A percentile compares a stretch with the other conserved stretches of the same genome.
These are phyloP conservation scores for Dicentrarchus labrax DNA, from an alignment of 2,113 vertebrate species.

Conservation along the genomic window DNA sequence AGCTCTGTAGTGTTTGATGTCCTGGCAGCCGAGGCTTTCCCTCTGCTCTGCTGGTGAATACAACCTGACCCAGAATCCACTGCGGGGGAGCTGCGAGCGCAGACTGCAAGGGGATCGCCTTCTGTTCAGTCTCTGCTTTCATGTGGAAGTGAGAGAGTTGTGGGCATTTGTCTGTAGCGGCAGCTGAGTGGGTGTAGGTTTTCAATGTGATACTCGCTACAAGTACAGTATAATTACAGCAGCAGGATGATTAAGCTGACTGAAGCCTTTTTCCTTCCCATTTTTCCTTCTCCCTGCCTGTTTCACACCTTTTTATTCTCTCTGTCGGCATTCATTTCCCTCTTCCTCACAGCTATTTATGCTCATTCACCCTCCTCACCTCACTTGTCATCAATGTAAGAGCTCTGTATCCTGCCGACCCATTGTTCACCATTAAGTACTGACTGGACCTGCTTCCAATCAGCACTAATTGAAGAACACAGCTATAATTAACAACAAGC, in stretches of 20 bases:
- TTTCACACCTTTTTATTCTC: background rate
- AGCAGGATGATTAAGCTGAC: conserved; percentile 13
- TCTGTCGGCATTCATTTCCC: background rate
- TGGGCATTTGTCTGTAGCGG: conserved; percentile 52
- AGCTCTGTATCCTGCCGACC: conserved; percentile 16
- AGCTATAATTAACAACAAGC: conserved; percentile 51
- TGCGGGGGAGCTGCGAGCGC: conserved; percentile 60
- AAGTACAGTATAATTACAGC: conserved; percentile 42
- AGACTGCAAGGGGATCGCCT: conserved; percentile 63
- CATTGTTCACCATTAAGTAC: conserved; percentile 39
- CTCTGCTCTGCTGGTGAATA: conserved; percentile 45
- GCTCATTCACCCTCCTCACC: background rate
- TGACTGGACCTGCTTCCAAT: conserved; percentile 44
- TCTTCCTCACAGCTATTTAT: conserved; percentile 9
- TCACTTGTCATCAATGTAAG: background rate
- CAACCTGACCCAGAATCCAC: conserved; percentile 70
- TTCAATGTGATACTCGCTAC: conserved; percentile 15
- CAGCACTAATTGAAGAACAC: conserved; percentile 61
- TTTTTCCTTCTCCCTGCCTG: background rate
- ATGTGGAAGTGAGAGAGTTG: conserved; percentile 47
- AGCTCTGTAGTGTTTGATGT: conserved; percentile 47
- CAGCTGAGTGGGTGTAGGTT: conserved; percentile 41
- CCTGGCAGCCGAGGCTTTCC: conserved; percentile 67
- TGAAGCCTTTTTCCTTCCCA: background rate
- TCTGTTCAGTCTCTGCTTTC: conserved; percentile 70